Base-by-base conservation (phyloP, 2,113 vertebrate species). In the Psophia crepitans region DNA sequence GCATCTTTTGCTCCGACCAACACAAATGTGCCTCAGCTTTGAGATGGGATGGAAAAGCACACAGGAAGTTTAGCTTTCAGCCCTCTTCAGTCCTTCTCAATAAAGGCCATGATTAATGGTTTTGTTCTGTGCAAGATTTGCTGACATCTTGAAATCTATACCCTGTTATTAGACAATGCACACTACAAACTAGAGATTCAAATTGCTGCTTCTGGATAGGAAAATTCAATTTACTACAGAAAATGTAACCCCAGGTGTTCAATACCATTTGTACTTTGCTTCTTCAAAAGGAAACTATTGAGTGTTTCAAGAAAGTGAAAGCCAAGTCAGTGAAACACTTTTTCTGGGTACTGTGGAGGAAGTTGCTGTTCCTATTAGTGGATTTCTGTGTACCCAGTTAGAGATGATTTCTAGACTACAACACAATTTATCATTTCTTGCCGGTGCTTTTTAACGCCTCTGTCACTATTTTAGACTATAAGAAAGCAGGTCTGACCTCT, bases 341-440 rank as follows among this genome's bases (percentile, higher is more conserved):
- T 76, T 97, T 96, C 96, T 92, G 83, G 78, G 92, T 89, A 92
- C 16, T 8, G 43, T 9, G 63, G 70, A 93, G 83, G 94, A 97
- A 95, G 86, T 26, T 84, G 76, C 56, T 89, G 30, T 95, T 96
- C 94, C 77, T 84, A 84, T 84, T 66, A 95, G 48, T 76, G 53
- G 56, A 95, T 75, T 96, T 95, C 92, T 90, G 9, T 79, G 85
- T 86, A 91, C 19, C 79, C 58, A 94, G 32, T 21, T 53, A 84
- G 63, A 91, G 46, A 58, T 17, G 11, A 74, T 78, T 90, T 86
- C 71, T 77, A 82, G 61, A 53, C 76, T 81, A 26, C 43, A 84
- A 23, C 14, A 44, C 48, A 64, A 74, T 41, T 57, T 69, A 56
- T 49, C 30, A 65, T 39, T 76, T 66, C 44, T 49, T 75, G 37